A percentile compares a stretch with the other conserved stretches of the same genome.
Conservation (phyloP, 1,140 invertebrate species). For the Calliphora vicina region DNA sequence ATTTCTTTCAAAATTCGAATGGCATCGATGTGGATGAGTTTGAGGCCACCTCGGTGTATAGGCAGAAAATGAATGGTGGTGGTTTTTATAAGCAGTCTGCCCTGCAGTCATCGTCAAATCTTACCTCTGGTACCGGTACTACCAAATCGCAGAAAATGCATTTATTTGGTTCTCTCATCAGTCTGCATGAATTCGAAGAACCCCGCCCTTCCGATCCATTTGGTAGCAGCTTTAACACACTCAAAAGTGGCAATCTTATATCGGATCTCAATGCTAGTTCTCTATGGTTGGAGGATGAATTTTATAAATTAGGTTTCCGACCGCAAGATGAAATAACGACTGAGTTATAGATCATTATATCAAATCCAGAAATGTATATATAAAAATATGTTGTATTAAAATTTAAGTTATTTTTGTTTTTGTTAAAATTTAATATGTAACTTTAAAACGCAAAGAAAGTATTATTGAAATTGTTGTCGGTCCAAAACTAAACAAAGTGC, state of each 20-base stretch:
- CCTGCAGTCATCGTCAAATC: slow-evolving; percentile 43
- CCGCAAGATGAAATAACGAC: slow-evolving; percentile 79
- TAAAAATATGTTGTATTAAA: background rate
- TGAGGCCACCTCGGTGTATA: slow-evolving; percentile 36
- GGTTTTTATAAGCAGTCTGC: slow-evolving; percentile 5
- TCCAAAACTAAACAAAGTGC: slow-evolving; percentile 3
- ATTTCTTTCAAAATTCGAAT: slow-evolving; percentile 69
- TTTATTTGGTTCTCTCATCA: slow-evolving; percentile 64
- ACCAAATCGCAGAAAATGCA: slow-evolving; percentile 56
- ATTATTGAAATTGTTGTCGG: slow-evolving; percentile 5
- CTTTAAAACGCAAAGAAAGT: background rate
- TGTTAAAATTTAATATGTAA: background rate
- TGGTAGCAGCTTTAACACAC: slow-evolving; percentile 67
- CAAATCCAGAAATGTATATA: background rate
- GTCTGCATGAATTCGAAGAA: slow-evolving; percentile 64
- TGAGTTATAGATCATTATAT: slow-evolving; percentile 66
- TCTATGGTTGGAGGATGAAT: slow-evolving; percentile 73
- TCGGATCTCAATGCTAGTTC: slow-evolving; percentile 70
- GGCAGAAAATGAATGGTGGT: slow-evolving; percentile 12
- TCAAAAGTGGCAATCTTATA: slow-evolving; percentile 63
- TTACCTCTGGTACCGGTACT: slow-evolving; percentile 11
- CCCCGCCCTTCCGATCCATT: slow-evolving; percentile 63
- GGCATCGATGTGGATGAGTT: slow-evolving; percentile 36
- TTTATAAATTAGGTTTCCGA: slow-evolving; percentile 74
- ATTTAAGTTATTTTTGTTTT: slow-evolving; percentile 42